A percentile compares a stretch with the other conserved stretches of the same genome.
Conservation (phyloP, 2,888 invertebrate genomes). For the Podabrus alpinus region DNA sequence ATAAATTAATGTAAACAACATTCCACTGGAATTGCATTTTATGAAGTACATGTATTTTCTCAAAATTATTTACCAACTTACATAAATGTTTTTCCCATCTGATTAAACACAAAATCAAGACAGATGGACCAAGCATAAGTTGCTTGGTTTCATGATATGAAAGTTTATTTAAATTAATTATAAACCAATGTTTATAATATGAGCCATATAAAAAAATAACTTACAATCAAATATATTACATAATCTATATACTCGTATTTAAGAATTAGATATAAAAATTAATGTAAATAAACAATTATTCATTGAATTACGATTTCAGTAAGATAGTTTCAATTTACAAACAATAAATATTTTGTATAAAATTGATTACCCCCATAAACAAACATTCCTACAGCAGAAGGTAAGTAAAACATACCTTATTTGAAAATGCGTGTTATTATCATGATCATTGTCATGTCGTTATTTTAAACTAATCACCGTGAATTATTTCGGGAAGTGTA, state of each 20-base stretch:
- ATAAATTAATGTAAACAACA: not conserved
- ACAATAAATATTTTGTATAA: not conserved
- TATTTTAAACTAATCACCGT: no score
- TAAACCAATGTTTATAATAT: no score
- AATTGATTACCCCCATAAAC: not conserved
- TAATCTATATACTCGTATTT: not conserved
- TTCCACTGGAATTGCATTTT: not conserved
- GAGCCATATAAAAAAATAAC: not conserved
- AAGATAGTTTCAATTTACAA: not conserved
- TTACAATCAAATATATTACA: not conserved
- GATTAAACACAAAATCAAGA: not conserved
- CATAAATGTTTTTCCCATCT: not conserved
- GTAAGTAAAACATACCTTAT: not conserved
- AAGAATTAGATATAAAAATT: not conserved
- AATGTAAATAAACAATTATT: not conserved
- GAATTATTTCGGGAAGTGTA: no score
- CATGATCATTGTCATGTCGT: no score
- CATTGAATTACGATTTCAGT: not conserved
- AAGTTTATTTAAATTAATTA: not conserved
- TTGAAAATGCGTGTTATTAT: not conserved
- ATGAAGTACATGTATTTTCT: not conserved
- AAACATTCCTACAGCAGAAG: not conserved
- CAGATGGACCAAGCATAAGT: not conserved
- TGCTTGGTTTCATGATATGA: not conserved
- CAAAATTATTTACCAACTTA: not conserved